Evolutionary conservation across 2,888 invertebrate species (phyloP).

Genomic region (Conops quadrifasciatus): DNA sequence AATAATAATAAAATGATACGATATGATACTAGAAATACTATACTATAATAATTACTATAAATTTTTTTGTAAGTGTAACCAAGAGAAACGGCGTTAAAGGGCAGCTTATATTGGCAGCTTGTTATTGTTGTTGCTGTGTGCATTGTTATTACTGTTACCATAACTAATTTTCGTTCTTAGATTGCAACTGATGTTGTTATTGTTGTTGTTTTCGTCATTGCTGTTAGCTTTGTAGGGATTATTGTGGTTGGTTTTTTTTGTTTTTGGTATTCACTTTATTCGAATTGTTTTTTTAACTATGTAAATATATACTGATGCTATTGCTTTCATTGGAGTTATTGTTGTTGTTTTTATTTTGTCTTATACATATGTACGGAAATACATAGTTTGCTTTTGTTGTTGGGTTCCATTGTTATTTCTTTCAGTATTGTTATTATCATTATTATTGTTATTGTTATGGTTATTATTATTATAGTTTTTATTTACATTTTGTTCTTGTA

Average conservation of each 20-base stretch:
- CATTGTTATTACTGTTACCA: too few species aligned
- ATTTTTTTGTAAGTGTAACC: too few species aligned
- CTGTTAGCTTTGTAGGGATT: too few species aligned
- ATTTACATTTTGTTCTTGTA: too few species aligned
- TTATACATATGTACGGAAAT: too few species aligned
- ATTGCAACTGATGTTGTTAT: too few species aligned
- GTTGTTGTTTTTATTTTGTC: neutral
- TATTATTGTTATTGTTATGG: conserved; percentile 8
- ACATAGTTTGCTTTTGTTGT: neutral
- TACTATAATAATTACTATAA: too few species aligned
- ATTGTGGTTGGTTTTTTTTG: neutral
- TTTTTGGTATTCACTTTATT: neutral
- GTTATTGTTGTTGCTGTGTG: neutral
- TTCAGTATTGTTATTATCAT: neutral
- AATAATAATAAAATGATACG: too few species aligned
- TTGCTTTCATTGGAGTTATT: neutral
- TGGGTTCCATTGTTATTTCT: neutral
- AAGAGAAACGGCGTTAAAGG: neutral
- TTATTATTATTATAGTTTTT: conserved; percentile 9
- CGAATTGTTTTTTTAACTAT: neutral
- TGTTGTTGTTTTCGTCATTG: neutral
- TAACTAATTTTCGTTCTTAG: too few species aligned
- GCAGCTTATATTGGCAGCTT: neutral
- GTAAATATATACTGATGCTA: neutral
- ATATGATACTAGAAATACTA: too few species aligned